Evolutionary conservation across 1,140 invertebrate species (phyloP), one percentile per base, ranked within the genome.

Genomic region (Metaphire vulgaris): DNA sequence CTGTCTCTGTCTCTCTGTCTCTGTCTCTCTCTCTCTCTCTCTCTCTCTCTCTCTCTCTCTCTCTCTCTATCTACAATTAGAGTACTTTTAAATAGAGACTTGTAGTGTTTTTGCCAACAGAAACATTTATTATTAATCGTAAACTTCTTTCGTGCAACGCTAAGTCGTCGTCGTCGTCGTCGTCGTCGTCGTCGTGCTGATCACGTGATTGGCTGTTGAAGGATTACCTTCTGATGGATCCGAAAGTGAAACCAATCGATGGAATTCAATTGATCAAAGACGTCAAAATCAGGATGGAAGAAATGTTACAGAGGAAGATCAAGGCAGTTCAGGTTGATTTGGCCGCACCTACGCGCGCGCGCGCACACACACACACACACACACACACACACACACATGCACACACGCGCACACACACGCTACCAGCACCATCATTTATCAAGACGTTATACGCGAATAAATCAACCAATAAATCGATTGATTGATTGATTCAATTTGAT

Each of bases 301-400:
- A 80, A 73, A 80, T 81, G 75, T 64, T 82, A 1, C 76, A 74
- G 14, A 81, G 79, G 80, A 81, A 82, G 70, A 68, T 74, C 34
- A 33, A 77, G 30, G 78, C 81, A n/a, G 77, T 82, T 56, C 76
- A 80, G 28, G 78, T 77, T 30, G 56, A 71, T 31, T 0, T 16
- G 32, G 0, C 2, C 69, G 32, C 69, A 1, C 28, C 2, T 16
- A 29, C 69, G 32, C 28, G 32, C 69, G 32, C 28, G 6, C 69
- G 32, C 69, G 16, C 69, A 71, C 69, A 71, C 69, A 71, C 69
- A 71, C 69, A 71, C 69, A 71, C 69, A 71, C 69, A 71, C 69
- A 71, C 69, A 71, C 69, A 71, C 69, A 29, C 69, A 71, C 69
- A 29, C 69, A 71, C 69, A 71, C 28, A 71, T 31, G 16, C 69